Base-by-base conservation (phyloP, 2,888 invertebrate species). In the Embidobia sp. region DNA sequence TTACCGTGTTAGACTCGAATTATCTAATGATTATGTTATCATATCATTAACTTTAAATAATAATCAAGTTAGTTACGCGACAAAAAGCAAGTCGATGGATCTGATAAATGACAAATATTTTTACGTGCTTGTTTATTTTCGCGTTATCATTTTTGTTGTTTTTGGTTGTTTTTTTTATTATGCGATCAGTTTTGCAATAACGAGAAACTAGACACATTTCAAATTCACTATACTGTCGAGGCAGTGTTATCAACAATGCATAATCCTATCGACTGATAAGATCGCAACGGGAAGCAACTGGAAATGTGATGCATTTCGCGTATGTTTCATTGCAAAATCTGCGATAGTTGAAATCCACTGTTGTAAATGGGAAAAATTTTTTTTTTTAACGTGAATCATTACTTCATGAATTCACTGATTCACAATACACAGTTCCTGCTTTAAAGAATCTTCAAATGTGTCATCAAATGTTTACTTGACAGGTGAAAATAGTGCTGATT, bases 241-340 rank as follows among this genome's bases (percentile, higher is more conserved):
- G 37, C 15, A 53, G 26, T 29, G 31, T 77, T 72, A 77, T 77
- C 72, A 72, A 19, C 40, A 31, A 61, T 66, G 72, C 59, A 70
- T 66, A 77, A 77, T 77, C 66, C 51, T 33, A 44, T 66, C 49
- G 51, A 8, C 59, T 61, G 77, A 77, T 77, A 77, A 77, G 59
- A 66, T 59, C 76, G 11, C 19, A 51, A 46, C 64, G 57, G 51
- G 49, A 69, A 75, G 49, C 57, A 44, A 29, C 37, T 67, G n/a
- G 61, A 46, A 64, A 10, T 53, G 31, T 42, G 44, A 44, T 64
- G 26, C 35, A 37, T 64, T 76, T 35, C 42, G 13, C 11, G 11
- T 35, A 29, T 16, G 16, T 26, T 40, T 46, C 29, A 37, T 53
- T 61, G 26, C 64, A 37, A 66, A 64, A 70, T 49, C 55, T 10